Conservation (phyloP, 2,888 invertebrate species). For the Ectropis crepuscularia region DNA sequence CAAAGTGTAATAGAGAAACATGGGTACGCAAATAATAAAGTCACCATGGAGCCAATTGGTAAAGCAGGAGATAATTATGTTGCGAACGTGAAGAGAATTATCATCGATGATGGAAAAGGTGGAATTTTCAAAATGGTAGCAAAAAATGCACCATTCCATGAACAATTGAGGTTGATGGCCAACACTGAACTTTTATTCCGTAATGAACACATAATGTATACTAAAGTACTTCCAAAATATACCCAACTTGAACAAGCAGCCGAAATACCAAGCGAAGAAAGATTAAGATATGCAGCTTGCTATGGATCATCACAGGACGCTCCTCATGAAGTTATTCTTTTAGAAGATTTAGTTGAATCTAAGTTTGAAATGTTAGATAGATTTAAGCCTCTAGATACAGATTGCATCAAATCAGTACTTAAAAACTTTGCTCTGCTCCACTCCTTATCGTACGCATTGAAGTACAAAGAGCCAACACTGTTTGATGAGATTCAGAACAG, state of each 20-base stretch:
- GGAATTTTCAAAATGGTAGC: conserved; percentile 51
- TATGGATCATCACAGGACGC: conserved; percentile 50
- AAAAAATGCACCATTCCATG: conserved; percentile 50
- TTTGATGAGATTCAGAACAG: conserved; percentile 37
- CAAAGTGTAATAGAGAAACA: conserved; percentile 31
- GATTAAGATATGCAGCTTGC: conserved; percentile 49
- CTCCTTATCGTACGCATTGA: conserved; percentile 51
- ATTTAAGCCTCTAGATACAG: conserved; percentile 43
- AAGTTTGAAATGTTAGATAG: conserved; percentile 50
- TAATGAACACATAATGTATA: conserved; percentile 56
- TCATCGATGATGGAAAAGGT: conserved; percentile 41
- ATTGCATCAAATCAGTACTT: conserved; percentile 46
- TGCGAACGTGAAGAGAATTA: conserved; percentile 47
- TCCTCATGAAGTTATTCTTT: conserved; percentile 55
- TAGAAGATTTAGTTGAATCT: conserved; percentile 53
- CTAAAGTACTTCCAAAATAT: conserved; percentile 50
- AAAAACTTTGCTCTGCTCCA: conserved; percentile 53
- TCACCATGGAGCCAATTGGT: conserved; percentile 39
- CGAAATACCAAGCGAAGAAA: conserved; percentile 47
- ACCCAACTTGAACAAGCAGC: conserved; percentile 45
- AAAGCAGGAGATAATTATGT: conserved; percentile 50
- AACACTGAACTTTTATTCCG: conserved; percentile 42
- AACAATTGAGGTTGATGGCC: conserved; percentile 34
- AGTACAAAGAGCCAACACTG: conserved; percentile 44
- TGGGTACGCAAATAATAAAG: conserved; percentile 36